A percentile compares a stretch with the other conserved stretches of the same genome.
Conservation (phyloP, 2,888 invertebrate species). For the Acronicta alni region DNA sequence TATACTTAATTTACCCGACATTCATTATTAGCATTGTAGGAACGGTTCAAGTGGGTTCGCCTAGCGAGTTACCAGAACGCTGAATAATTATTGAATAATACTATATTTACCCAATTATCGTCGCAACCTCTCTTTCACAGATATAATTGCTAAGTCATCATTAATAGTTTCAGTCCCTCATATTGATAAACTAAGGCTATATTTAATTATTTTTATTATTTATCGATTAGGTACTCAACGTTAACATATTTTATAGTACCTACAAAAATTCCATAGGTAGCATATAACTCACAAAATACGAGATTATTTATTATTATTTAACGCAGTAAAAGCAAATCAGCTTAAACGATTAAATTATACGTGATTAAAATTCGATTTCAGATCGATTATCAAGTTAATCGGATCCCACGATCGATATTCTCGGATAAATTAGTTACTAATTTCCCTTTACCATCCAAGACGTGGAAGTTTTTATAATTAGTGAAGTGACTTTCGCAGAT, state of each 20-base stretch:
- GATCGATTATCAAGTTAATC: constrained; percentile 45
- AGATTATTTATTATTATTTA: constrained; percentile 34
- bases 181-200: too few relatives aligned
- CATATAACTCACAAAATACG: constrained; percentile 11
- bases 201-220: too few relatives aligned
- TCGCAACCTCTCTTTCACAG: too few relatives aligned
- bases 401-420: constrained; percentile 45
- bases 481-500: constrained; percentile 57
- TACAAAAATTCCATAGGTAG: not conserved
- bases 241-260: not conserved
- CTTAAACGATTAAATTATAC: constrained; percentile 40
- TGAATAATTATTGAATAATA: too few relatives aligned
- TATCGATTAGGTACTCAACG: not conserved
- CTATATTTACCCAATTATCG: too few relatives aligned
- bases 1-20: too few relatives aligned
- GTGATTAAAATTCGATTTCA: constrained; percentile 47
- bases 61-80: too few relatives aligned
- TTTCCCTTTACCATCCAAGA: constrained; percentile 51
- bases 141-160: too few relatives aligned
- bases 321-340: constrained; percentile 44
- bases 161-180: too few relatives aligned
- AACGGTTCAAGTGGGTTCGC: too few relatives aligned
- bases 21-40: too few relatives aligned
- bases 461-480: constrained; percentile 41
- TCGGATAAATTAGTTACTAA: constrained; percentile 44